These are phyloP conservation scores for Tenthredo distinguenda DNA, from an alignment of 2,888 invertebrate species.

Conservation along the genomic window DNA sequence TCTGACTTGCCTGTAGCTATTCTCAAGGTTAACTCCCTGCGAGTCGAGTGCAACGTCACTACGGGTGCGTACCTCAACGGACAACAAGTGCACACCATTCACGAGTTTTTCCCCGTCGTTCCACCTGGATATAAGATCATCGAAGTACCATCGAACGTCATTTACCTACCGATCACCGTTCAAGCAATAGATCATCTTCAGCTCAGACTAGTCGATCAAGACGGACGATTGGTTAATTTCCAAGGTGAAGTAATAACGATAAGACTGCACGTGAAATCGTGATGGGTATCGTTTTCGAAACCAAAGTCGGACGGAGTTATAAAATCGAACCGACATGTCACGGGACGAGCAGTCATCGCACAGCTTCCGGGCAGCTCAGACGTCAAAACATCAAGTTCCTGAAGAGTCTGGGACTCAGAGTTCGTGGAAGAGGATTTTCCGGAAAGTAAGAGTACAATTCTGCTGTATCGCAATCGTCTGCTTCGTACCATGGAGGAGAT, in stretches of 20 bases:
- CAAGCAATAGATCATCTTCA: no score
- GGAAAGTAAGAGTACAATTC: conserved; percentile 26
- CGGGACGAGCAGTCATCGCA: conserved; percentile 29
- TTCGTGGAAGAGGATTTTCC: conserved; percentile 30
- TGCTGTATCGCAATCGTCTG: conserved; percentile 9
- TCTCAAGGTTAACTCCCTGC: conserved; percentile 64
- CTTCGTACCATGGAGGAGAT: conserved; percentile 47
- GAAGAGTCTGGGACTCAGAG: conserved; percentile 56
- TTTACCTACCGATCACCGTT: conserved; percentile 68
- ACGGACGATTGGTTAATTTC: conserved; percentile 55
- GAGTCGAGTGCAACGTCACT: background rate
- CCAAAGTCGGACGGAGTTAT: conserved; percentile 53
- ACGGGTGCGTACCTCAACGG: background rate
- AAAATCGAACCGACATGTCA: conserved; percentile 43
- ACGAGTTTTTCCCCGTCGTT: conserved; percentile 70
- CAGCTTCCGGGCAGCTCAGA: conserved; percentile 50
- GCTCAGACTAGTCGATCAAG: no score
- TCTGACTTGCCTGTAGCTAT: conserved; percentile 69
- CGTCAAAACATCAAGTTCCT: conserved; percentile 55
- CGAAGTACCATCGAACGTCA: conserved; percentile 67
- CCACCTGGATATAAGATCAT: conserved; percentile 69
- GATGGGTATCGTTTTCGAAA: conserved; percentile 53
- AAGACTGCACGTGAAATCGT: conserved; percentile 57
- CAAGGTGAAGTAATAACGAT: conserved; percentile 61
- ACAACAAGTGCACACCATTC: conserved; percentile 66